A percentile compares a stretch with the other conserved stretches of the same genome.
Conservation (phyloP, 2,888 invertebrate species). For the Lasioglossum lativentre region DNA sequence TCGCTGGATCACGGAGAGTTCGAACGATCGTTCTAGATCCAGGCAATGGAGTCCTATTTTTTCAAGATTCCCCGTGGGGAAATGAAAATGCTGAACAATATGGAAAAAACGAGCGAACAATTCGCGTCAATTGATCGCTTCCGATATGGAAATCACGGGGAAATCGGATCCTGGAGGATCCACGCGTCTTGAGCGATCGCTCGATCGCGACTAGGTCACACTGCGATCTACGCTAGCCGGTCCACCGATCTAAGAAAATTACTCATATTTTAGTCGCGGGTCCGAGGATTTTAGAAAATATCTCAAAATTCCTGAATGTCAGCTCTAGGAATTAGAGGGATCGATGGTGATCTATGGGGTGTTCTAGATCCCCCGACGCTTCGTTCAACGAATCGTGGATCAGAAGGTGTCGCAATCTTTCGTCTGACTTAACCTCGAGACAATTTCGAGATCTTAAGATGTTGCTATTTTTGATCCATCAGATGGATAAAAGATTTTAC, state of each 20-base stretch:
- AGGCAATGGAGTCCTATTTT: neutral
- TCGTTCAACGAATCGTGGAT: conserved; percentile 6
- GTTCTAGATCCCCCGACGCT: neutral
- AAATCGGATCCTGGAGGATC: neutral
- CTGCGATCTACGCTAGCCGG: neutral
- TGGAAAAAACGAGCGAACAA: neutral
- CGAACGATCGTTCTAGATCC: conserved; percentile 35
- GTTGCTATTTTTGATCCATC: no score
- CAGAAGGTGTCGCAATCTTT: neutral
- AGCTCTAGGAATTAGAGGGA: neutral
- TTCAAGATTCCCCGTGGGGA: neutral
- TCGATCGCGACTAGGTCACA: conserved; percentile 11
- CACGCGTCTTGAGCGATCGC: conserved; percentile 29
- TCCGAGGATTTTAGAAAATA: neutral
- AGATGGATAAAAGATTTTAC: neutral
- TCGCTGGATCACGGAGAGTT: conserved; percentile 54
- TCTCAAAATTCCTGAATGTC: neutral
- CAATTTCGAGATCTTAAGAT: no score
- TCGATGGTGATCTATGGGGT: neutral
- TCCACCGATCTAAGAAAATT: neutral
- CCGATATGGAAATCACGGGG: neutral
- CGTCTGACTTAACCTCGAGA: neutral
- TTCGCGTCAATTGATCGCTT: neutral
- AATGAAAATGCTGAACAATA: neutral
- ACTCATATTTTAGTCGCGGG: neutral